phyloP scores from a whole-genome alignment of 2,797 vertebrate species.

The Rhodeus uyekii region DNA sequence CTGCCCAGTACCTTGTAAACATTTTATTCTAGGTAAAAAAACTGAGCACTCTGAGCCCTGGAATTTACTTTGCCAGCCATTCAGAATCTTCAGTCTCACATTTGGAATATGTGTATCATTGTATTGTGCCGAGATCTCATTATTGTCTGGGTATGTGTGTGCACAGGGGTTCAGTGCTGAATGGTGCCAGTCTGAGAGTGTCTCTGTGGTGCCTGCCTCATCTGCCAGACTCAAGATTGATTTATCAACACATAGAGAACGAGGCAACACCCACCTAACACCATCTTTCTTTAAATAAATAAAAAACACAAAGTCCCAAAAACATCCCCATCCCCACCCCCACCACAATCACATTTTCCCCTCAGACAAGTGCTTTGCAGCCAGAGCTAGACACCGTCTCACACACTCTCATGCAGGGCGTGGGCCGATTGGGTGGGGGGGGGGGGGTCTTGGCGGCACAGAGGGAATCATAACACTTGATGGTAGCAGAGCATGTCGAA shows the following conservation, averaged over 20 bases:
- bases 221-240: constrained; percentile 41
- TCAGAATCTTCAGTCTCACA: not conserved
- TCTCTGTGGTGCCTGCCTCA: constrained; percentile 9
- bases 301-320: constrained; percentile 34
- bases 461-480: constrained; percentile 41
- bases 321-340: constrained; percentile 30
- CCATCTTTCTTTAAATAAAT: constrained; percentile 24
- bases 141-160: constrained; percentile 31
- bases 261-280: constrained; percentile 24
- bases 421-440: not conserved
- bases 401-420: constrained; percentile 18
- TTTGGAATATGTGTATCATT: constrained; percentile 13
- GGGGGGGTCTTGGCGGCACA: constrained; percentile 19
- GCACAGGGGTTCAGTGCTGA: constrained; percentile 27
- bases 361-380: constrained; percentile 44
- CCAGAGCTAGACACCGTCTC: constrained; percentile 45
- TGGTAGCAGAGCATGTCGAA: constrained; percentile 24
- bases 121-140: constrained; percentile 18
- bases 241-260: constrained; percentile 42
- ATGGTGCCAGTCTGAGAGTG: constrained; percentile 40
- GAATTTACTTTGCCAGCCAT: not conserved
- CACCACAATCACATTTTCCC: constrained; percentile 12
- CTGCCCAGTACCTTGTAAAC: not conserved
- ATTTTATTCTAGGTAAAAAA: not conserved
- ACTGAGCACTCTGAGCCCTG: too few relatives aligned